Evolutionary conservation across 1,140 invertebrate genomes (phyloP).

Genomic region (Bactericera cockerelli): DNA sequence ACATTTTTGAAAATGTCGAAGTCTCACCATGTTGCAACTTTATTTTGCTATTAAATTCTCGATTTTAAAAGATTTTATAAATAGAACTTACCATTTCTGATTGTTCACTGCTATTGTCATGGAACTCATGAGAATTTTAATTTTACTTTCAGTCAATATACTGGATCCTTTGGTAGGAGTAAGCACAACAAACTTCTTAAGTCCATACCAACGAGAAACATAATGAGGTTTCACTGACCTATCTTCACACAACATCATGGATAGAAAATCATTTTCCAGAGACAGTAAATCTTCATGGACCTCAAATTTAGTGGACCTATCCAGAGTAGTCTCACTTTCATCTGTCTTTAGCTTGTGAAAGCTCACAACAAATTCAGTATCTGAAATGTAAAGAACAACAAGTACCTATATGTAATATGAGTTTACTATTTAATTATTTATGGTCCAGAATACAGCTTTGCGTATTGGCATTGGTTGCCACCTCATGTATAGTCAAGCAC

Average conservation of each 20-base stretch:
- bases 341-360: not conserved
- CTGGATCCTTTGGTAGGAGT: slow-evolving; percentile 38
- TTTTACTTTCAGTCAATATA: slow-evolving; percentile 58
- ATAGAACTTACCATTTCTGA: slow-evolving; percentile 44
- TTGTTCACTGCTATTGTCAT: slow-evolving; percentile 68
- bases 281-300: slow-evolving; percentile 42
- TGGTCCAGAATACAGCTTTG: too few relatives aligned
- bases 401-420: too few relatives aligned
- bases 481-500: too few relatives aligned
- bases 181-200: slow-evolving; percentile 69
- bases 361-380: not conserved
- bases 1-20: too few relatives aligned
- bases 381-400: slow-evolving; percentile 27
- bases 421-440: too few relatives aligned
- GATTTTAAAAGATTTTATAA: too few relatives aligned
- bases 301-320: slow-evolving; percentile 23
- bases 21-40: too few relatives aligned
- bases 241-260: slow-evolving; percentile 32
- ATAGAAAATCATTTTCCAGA: slow-evolving; percentile 48
- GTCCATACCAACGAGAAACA: slow-evolving; percentile 56
- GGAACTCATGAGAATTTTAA: slow-evolving; percentile 74
- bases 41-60: too few relatives aligned
- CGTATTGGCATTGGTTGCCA: too few relatives aligned
- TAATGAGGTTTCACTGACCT: slow-evolving; percentile 35
- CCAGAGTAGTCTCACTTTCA: not conserved